phyloP scores from a whole-genome alignment of 2,113 vertebrate genomes.

The Channa argus region DNA sequence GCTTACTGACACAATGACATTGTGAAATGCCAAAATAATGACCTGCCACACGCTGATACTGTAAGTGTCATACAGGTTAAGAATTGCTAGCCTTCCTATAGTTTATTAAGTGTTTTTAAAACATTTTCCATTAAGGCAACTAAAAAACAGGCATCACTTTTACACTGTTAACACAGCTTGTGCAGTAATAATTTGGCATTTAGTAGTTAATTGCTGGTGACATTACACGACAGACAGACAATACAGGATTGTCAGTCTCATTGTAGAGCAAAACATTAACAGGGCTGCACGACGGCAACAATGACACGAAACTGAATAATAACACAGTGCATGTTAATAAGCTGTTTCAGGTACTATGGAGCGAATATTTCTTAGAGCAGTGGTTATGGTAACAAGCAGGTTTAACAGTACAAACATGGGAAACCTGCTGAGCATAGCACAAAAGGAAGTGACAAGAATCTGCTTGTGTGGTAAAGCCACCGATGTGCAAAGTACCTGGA shows the following conservation, averaged over 20 bases:
- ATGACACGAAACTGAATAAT: slow-evolving; percentile 2
- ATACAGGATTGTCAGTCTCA: not conserved
- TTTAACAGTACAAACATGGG: not conserved
- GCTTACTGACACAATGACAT: not conserved
- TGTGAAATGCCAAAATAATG: too few relatives aligned
- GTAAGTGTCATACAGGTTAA: too few relatives aligned
- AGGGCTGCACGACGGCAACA: slow-evolving; percentile 1
- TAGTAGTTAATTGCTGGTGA: slow-evolving; percentile 10
- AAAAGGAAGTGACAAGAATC: slow-evolving; percentile 4
- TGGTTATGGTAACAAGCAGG: not conserved
- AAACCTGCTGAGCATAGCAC: not conserved
- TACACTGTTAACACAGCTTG: not conserved
- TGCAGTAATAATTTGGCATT: not conserved
- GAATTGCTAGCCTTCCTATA: too few relatives aligned
- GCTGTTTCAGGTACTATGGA: not conserved
- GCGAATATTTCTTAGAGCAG: not conserved
- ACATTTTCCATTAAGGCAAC: too few relatives aligned
- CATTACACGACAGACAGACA: slow-evolving; percentile 24
- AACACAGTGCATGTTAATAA: slow-evolving; percentile 1
- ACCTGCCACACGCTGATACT: too few relatives aligned
- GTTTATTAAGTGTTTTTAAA: too few relatives aligned
- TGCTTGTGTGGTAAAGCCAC: slow-evolving; percentile 16
- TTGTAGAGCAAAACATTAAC: not conserved
- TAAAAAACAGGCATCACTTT: not conserved
- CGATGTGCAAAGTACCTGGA: slow-evolving; percentile 10